Conservation (phyloP, 2,113 vertebrate species). For the Paramormyrops kingsleyae region DNA sequence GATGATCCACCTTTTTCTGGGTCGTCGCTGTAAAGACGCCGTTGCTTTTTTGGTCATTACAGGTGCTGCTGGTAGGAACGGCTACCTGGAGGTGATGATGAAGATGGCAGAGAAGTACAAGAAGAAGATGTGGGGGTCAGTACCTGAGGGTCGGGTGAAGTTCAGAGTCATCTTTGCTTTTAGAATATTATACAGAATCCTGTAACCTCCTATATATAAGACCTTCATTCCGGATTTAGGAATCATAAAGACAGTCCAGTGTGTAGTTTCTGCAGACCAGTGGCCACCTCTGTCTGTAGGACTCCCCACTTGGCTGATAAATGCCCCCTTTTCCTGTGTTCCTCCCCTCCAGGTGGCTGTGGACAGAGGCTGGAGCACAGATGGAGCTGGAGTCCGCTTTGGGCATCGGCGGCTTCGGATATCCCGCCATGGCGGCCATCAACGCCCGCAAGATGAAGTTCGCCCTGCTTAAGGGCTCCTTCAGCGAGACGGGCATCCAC, state of each 20-base stretch:
- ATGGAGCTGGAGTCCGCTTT: slow-evolving; percentile 78
- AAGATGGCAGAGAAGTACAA: slow-evolving; percentile 95
- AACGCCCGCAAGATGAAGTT: slow-evolving; percentile 96
- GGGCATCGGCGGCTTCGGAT: slow-evolving; percentile 94
- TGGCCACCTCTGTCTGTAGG: background rate
- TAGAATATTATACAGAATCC: background rate
- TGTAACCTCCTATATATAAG: background rate
- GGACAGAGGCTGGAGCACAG: slow-evolving; percentile 89
- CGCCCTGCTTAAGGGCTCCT: slow-evolving; percentile 86
- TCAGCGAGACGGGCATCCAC: slow-evolving; percentile 76
- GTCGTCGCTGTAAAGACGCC: background rate
- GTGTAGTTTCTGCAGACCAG: background rate
- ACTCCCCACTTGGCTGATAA: background rate
- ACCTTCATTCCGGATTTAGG: background rate
- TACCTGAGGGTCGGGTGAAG: background rate
- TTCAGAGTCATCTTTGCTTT: background rate
- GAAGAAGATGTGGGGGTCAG: slow-evolving; percentile 99
- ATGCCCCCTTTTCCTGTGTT: background rate
- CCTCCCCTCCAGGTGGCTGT: slow-evolving; percentile 65
- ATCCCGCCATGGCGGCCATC: slow-evolving; percentile 92
- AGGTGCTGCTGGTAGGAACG: slow-evolving; percentile 86
- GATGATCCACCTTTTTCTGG: background rate
- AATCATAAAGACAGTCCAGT: background rate
- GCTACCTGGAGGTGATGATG: slow-evolving; percentile 83
- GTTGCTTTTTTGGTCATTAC: background rate